Base-by-base conservation (phyloP, 2,888 invertebrate species). In the Thymelicus acteon region DNA sequence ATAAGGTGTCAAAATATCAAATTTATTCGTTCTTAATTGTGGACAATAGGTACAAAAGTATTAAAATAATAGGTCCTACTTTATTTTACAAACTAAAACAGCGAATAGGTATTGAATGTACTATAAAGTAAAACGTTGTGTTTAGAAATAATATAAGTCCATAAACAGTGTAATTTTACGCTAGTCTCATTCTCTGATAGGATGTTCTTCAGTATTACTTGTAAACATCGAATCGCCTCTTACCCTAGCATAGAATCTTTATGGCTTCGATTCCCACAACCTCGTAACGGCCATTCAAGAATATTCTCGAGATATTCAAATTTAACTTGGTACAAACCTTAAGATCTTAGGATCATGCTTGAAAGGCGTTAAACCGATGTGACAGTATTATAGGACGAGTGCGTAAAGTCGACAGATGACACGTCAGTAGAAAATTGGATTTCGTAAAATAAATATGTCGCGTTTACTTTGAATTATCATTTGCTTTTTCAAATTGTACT, bases 351-450 rank as follows among this genome's bases (percentile, higher is more conserved):
- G 83, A 82, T 82, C 84, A 83, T 83, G 81, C 78, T 78, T 80
- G 79, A 89, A 84, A 86, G 90, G 86, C 89, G 89, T 92, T 89
- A 91, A 92, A 90, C 90, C 83, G 80, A 87, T 86, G 80, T 86
- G 92, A 92, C 92, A 88, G 83, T 85, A 82, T 84, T 82, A 90
- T 87, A 88, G 88, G 85, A 85, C 84, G 83, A 88, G 83, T 89
- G 90, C 84, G 91, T 91, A 92, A 93, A 93, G 93, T 86, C 91
- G 93, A 93, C 93, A 93, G 92, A 90, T 92, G 91, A 92, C 87
- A 92, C 90, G 93, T 92, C 93, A 89, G 92, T 92, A 92, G 92
- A 93, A 93, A 93, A 93, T 93, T 93, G 93, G 93, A 93, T 93
- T 93, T 92, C 83, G 91, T 89, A 92, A 92, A 93, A 93, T 93